Conservation (phyloP, 2,888 invertebrate species). For the Dioctria linearis region DNA sequence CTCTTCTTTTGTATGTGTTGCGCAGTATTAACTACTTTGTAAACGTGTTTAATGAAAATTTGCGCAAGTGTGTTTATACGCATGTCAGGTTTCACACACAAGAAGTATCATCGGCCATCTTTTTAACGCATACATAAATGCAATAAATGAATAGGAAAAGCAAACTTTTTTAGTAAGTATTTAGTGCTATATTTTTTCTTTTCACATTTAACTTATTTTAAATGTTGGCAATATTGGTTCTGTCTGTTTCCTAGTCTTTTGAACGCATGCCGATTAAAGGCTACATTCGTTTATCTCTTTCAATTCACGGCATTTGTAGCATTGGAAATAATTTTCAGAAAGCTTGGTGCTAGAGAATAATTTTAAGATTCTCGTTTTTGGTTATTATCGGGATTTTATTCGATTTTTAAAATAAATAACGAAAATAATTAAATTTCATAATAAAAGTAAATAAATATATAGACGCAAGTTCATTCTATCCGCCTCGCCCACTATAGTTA, state of each 20-base stretch:
- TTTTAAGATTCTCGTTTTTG: too few relatives aligned
- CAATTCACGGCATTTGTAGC: not conserved
- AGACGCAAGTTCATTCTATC: too few relatives aligned
- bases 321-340: too few relatives aligned
- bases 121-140: slow-evolving; percentile 29
- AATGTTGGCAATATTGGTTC: slow-evolving; percentile 46
- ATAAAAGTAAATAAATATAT: too few relatives aligned
- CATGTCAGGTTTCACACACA: slow-evolving; percentile 37
- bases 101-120: slow-evolving; percentile 38
- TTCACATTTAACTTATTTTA: slow-evolving; percentile 12
- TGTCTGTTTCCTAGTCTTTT: not conserved
- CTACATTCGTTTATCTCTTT: slow-evolving; percentile 5
- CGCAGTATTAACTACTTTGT: slow-evolving; percentile 18
- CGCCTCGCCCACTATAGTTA: too few relatives aligned
- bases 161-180: slow-evolving; percentile 48
- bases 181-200: slow-evolving; percentile 44
- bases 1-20: slow-evolving; percentile 29
- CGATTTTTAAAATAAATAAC: too few relatives aligned
- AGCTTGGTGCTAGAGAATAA: too few relatives aligned
- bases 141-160: slow-evolving; percentile 34
- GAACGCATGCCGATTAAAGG: slow-evolving; percentile 19
- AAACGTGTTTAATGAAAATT: not conserved
- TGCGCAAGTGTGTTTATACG: slow-evolving; percentile 50
- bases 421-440: too few relatives aligned
- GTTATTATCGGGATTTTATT: too few relatives aligned